Conservation (phyloP, 2,113 vertebrate species). For the Albula goreensis region DNA sequence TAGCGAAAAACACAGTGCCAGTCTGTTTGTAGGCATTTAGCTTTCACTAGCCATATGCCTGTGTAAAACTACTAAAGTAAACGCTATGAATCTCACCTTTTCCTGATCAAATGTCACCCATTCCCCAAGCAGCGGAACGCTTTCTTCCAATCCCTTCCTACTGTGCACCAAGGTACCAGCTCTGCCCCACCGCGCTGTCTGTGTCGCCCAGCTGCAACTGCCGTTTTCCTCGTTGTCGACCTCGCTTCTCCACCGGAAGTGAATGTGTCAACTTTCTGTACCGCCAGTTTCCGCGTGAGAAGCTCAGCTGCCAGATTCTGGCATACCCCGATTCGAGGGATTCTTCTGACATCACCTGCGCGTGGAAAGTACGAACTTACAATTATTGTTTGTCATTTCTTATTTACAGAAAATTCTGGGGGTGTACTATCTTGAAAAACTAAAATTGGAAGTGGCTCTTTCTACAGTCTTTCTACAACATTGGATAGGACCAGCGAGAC, state of each 20-base stretch:
- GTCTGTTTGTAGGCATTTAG: background rate
- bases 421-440: too few relatives aligned
- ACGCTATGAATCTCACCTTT: background rate
- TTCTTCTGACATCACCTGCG: background rate
- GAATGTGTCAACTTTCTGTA: background rate
- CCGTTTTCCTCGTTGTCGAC: background rate
- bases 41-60: background rate
- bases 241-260: slow-evolving; percentile 5
- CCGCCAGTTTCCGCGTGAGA: background rate
- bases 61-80: background rate
- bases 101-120: background rate
- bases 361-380: too few relatives aligned
- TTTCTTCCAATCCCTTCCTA: background rate
- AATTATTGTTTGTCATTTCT: too few relatives aligned
- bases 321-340: background rate
- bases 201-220: background rate
- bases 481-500: too few relatives aligned
- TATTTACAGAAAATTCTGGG: too few relatives aligned
- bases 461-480: too few relatives aligned
- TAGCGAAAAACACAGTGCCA: background rate
- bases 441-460: too few relatives aligned
- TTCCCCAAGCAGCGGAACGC: background rate
- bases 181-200: background rate
- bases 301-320: background rate
- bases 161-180: background rate